Conservation (phyloP, 2,888 invertebrate genomes). For the Mimas tiliae region DNA sequence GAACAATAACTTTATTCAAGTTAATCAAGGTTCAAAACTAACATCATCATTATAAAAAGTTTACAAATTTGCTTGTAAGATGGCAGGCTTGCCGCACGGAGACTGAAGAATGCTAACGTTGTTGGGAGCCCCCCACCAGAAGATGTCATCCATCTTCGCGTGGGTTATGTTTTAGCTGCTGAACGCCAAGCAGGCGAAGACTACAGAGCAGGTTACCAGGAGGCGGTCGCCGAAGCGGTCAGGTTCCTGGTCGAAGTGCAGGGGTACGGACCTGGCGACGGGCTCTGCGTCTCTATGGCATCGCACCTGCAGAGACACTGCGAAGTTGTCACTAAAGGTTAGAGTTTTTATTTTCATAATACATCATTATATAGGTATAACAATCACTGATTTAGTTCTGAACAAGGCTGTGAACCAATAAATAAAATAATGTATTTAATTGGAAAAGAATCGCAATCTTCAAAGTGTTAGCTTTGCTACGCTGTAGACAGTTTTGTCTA, state of each 20-base stretch:
- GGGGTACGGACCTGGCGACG: slow-evolving; percentile 91
- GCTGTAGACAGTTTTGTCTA: too few relatives aligned
- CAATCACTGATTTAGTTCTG: too few relatives aligned
- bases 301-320: slow-evolving; percentile 94
- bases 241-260: slow-evolving; percentile 95
- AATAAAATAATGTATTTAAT: too few relatives aligned
- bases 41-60: slow-evolving; percentile 32
- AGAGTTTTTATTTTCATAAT: too few relatives aligned
- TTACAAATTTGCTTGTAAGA: slow-evolving; percentile 44
- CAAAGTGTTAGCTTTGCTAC: too few relatives aligned
- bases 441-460: too few relatives aligned
- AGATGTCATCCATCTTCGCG: slow-evolving; percentile 62
- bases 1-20: background rate
- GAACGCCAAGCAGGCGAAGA: slow-evolving; percentile 62
- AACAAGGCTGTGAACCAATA: too few relatives aligned
- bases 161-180: slow-evolving; percentile 72
- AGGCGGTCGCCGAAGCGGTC: slow-evolving; percentile 95
- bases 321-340: slow-evolving; percentile 86
- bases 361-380: too few relatives aligned
- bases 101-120: slow-evolving; percentile 65
- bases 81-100: slow-evolving; percentile 31
- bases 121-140: slow-evolving; percentile 60
- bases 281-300: slow-evolving; percentile 91
- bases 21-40: too few relatives aligned
- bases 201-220: slow-evolving; percentile 94